Evolutionary conservation across 2,888 invertebrate species (phyloP).

Genomic region (Acleris cristana): DNA sequence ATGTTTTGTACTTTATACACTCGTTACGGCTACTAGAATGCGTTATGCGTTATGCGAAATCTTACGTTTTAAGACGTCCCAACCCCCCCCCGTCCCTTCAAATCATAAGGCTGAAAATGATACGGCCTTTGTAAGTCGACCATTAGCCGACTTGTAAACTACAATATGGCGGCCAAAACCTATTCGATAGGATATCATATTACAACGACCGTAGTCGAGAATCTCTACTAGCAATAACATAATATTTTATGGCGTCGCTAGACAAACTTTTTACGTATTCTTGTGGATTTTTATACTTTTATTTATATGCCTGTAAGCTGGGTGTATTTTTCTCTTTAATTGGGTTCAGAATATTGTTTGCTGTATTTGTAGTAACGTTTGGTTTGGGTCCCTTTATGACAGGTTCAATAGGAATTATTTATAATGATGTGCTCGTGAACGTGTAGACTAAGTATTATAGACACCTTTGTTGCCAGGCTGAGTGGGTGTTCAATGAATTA

Average conservation of each 20-base stretch:
- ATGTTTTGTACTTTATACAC: background rate
- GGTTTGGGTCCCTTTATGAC: no score
- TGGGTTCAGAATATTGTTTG: no score
- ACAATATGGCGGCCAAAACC: conserved; percentile 18
- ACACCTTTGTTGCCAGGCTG: no score
- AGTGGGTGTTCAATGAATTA: no score
- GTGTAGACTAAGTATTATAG: no score
- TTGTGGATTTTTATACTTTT: conserved; percentile 3
- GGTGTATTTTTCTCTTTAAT: background rate
- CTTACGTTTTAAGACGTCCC: background rate
- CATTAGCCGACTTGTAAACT: conserved; percentile 29
- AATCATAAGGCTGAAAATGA: background rate
- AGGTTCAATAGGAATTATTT: no score
- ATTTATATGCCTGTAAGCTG: background rate
- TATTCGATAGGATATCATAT: conserved; percentile 18
- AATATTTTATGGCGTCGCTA: conserved; percentile 22
- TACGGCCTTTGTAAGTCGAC: conserved; percentile 6
- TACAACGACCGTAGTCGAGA: conserved; percentile 1
- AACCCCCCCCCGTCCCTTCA: background rate
- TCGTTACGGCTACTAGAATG: background rate
- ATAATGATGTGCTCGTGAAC: no score
- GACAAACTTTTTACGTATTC: conserved; percentile 9
- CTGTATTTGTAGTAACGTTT: background rate
- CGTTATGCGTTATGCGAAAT: no score
- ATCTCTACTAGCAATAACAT: conserved; percentile 10